A percentile compares a stretch with the other conserved stretches of the same genome.
Conservation (phyloP, 2,888 invertebrate species). For the Microdon myrmicae region DNA sequence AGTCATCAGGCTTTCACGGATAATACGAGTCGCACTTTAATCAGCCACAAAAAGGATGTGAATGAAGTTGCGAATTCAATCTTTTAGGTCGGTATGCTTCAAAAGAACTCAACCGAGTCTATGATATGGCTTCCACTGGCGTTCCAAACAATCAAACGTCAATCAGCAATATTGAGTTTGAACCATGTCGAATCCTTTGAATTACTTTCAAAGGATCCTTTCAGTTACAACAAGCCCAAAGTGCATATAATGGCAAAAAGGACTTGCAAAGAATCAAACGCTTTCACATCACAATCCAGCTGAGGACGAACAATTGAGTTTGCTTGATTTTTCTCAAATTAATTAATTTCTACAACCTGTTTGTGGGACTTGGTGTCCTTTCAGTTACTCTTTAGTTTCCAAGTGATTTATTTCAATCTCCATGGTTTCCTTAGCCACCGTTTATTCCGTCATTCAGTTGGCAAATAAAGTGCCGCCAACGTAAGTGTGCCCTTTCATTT, state of each 20-base stretch:
- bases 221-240: no score
- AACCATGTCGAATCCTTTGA: conserved; percentile 27
- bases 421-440: neutral
- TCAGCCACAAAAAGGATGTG: no score
- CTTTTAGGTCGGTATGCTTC: no score
- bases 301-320: conserved; percentile 22
- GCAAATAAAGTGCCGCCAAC: conserved; percentile 28
- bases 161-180: conserved; percentile 43
- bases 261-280: neutral
- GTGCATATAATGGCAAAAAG: no score
- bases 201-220: conserved; percentile 24
- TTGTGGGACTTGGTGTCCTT: neutral
- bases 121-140: no score
- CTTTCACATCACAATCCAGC: neutral
- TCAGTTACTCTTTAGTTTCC: conserved; percentile 27
- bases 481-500: conserved; percentile 39
- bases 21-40: no score
- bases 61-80: no score
- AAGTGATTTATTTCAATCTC: conserved; percentile 42
- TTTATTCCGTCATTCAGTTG: neutral
- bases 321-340: conserved; percentile 40
- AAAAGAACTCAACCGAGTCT: conserved; percentile 11
- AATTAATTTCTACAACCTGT: conserved; percentile 41
- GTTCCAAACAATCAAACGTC: conserved; percentile 43
- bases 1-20: neutral